Conservation (phyloP, 2,888 invertebrate genomes). For the Hoplodrina blanda region DNA sequence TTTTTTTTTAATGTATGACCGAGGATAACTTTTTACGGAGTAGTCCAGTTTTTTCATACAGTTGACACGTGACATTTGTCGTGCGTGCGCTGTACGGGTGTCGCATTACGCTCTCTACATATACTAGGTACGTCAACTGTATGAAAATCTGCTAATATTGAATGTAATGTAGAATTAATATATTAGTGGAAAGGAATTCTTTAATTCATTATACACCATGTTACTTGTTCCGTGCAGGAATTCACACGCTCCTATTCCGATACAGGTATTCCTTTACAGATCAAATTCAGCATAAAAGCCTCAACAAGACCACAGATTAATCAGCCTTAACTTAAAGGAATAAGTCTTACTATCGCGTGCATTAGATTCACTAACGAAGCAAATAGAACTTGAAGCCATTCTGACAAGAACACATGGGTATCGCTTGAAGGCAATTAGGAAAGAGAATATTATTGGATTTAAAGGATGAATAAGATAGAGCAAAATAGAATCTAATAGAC, state of each 20-base stretch:
- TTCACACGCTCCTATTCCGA: slow-evolving; percentile 22
- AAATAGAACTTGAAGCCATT: slow-evolving; percentile 33
- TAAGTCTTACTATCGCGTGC: slow-evolving; percentile 26
- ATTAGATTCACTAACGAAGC: slow-evolving; percentile 30
- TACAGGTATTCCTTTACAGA: slow-evolving; percentile 25
- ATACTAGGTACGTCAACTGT: too few relatives aligned
- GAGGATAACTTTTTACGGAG: too few relatives aligned
- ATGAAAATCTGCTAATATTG: too few relatives aligned
- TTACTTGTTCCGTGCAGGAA: slow-evolving; percentile 15
- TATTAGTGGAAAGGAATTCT: too few relatives aligned
- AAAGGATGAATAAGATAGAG: background rate
- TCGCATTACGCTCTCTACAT: too few relatives aligned
- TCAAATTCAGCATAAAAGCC: slow-evolving; percentile 22
- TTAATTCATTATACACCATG: slow-evolving; percentile 8
- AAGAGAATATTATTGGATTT: slow-evolving; percentile 32
- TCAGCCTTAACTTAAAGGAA: background rate
- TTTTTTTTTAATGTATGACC: too few relatives aligned
- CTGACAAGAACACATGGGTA: slow-evolving; percentile 49
- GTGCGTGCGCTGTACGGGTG: too few relatives aligned
- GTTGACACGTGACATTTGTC: too few relatives aligned
- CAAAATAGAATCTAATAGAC: background rate
- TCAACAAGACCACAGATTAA: slow-evolving; percentile 12
- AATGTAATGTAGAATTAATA: too few relatives aligned
- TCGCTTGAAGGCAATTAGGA: slow-evolving; percentile 51
- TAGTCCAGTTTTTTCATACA: too few relatives aligned